Evolutionary conservation across 2,888 invertebrate species (phyloP), one percentile per base, ranked within the genome.

Genomic region (Gnatocerus cornutus): DNA sequence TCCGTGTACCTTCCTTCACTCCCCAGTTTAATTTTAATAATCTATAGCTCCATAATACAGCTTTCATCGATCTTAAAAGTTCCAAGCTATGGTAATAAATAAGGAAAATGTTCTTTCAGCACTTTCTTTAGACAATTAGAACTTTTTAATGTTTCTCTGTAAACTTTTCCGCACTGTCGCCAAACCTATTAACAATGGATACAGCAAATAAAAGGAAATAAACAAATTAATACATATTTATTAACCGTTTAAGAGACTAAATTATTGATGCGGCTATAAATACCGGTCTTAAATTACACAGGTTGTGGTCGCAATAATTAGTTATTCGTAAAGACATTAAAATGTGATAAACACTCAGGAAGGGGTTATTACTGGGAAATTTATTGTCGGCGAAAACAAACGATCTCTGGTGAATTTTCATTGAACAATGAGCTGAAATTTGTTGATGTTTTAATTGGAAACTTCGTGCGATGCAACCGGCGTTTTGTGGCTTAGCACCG

Each of bases 1-100:
- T 45, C 58, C 45, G 58, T 45, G 8, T n/a, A 13, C n/a, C 30
- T 29, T 45, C 45, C 13, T 29, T 30, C 45, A 29, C 45, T n/a
- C 43, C 43, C 46, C 45, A 16, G 48, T 48, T 61, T 61, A 46
- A 61, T 61, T 61, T 61, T 61, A 61, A 61, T 61, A 61, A 61
- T 50, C 61, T 50, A 61, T 61, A 39, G 27, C 56, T 9, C 27
- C 37, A 37, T 13, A 13, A 33, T 14, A 14, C 37, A 37, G 50
- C 41, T 48, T n/a, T 27, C 37, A 61, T 61, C 61, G 61, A 61
- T 39, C 61, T 16, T 45, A 12, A 10, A 50, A 29, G 21, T 29
- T 29, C 4, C 2, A 21, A n/a, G 7, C 27, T 21, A 27, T 21
- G 29, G 48, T 10, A 50, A 50, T 50, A 50, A 50, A 50, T 50